Evolutionary conservation across 1,140 invertebrate species (phyloP).

Genomic region (Drosophila tristis): DNA sequence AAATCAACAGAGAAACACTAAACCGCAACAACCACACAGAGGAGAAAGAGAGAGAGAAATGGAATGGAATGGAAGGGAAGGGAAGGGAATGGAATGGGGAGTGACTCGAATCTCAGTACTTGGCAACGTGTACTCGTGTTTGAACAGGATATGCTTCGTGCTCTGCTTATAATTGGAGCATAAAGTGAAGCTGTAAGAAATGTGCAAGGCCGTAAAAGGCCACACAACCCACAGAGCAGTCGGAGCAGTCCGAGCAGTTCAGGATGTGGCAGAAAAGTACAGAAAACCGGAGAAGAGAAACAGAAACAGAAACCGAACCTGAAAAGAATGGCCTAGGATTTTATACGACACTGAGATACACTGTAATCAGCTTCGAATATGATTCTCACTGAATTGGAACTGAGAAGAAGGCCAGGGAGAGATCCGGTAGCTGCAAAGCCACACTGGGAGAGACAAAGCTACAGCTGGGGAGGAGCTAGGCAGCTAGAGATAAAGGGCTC

Average conservation of each 20-base stretch:
- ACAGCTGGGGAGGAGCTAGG: too few relatives aligned
- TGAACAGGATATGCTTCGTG: slow-evolving; percentile 74
- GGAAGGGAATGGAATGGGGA: slow-evolving; percentile 11
- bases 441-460: too few relatives aligned
- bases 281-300: slow-evolving; percentile 14
- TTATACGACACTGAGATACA: too few relatives aligned
- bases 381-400: too few relatives aligned
- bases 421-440: too few relatives aligned
- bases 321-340: too few relatives aligned
- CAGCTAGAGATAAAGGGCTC: too few relatives aligned
- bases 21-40: slow-evolving; percentile 46
- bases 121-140: slow-evolving; percentile 49
- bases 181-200: slow-evolving; percentile 76
- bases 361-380: too few relatives aligned
- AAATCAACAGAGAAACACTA: slow-evolving; percentile 69
- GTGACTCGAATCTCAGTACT: slow-evolving; percentile 53
- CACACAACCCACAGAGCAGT: slow-evolving; percentile 32
- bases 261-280: slow-evolving; percentile 47
- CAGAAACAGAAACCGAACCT: neutral
- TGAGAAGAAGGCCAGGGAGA: too few relatives aligned
- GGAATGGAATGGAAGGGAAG: neutral
- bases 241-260: slow-evolving; percentile 31
- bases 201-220: slow-evolving; percentile 61
- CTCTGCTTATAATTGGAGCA: slow-evolving; percentile 79
- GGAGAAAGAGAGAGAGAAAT: neutral